Base-by-base conservation (phyloP, 2,888 invertebrate species). In the Aproaerema taeniolella region DNA sequence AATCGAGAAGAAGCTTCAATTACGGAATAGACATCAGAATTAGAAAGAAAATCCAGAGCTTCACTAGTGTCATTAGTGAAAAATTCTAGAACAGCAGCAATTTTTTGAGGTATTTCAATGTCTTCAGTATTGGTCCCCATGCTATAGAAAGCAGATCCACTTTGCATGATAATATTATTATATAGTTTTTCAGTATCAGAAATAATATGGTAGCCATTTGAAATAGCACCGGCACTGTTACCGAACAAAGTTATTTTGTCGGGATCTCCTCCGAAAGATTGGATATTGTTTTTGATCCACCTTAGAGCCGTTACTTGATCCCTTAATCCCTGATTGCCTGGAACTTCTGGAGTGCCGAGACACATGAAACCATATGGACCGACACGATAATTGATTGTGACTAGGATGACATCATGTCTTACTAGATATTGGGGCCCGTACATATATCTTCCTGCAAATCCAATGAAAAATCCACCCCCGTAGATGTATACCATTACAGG, bases 131-230 rank as follows among this genome's bases (percentile, higher is more conserved):
- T 32, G 37, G 16, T 39, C 39, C 0, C 2, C 3, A 4, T 2
- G 9, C 64, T 59, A 6, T 40, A 16, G 20, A 61, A 24, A 2
- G 59, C 38, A 8, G 52, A 50, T 0, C 71, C 74, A 39, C 77
- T 77, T 46, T 77, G 70, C 39, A 67, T 38, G 12, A 79, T 74
- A 0, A 57, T 61, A 40, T 68, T 55, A 35, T 67, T 52, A 38
- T 68, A 78, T 11, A 75, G 41, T 14, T 59, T 61, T 46, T 69
- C 67, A 17, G 61, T 33, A 1, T 54, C 50, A n/a, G 61, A 69
- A 9, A 54, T 36, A 7, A 76, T 43, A 16, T 73, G 75, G 0
- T 65, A 44, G 38, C 50, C 45, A n/a, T 31, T 36, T 8, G 49
- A 43, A 5, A 30, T 40, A 5, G 7, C 46, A 1, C 53, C 53